Conservation (phyloP, 2,888 invertebrate species). For the Lysandra bellargus region DNA sequence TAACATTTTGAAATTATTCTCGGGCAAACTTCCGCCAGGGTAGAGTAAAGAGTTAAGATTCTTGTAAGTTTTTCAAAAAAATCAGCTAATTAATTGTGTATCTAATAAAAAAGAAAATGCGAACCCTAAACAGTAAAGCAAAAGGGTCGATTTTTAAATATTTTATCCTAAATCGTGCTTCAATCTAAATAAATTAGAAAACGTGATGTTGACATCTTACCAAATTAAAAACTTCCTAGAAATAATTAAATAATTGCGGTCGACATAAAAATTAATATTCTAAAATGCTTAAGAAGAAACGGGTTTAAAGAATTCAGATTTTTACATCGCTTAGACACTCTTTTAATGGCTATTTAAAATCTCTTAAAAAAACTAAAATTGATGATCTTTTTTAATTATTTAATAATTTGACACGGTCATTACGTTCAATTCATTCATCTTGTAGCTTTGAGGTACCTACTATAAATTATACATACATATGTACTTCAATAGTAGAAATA, state of each 20-base stretch:
- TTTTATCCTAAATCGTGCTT: not conserved
- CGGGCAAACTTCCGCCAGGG: not conserved
- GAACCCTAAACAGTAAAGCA: not conserved
- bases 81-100: not conserved
- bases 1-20: not conserved
- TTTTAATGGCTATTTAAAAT: not conserved
- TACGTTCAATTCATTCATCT: not conserved
- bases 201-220: not conserved
- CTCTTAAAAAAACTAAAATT: not conserved
- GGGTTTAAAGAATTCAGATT: not conserved
- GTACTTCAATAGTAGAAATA: too few species aligned
- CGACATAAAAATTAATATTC: constrained; percentile 11
- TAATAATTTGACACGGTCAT: not conserved
- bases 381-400: not conserved
- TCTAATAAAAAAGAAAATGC: too few species aligned
- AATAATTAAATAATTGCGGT: constrained; percentile 13
- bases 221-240: constrained; percentile 5
- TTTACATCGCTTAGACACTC: not conserved
- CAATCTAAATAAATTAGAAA: constrained; percentile 16
- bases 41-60: not conserved
- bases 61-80: not conserved
- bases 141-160: not conserved
- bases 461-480: too few species aligned
- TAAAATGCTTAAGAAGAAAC: constrained; percentile 1
- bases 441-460: not conserved